Evolutionary conservation across 2,797 vertebrate species (phyloP).

Genomic region (Premnoplex brunnescens): DNA sequence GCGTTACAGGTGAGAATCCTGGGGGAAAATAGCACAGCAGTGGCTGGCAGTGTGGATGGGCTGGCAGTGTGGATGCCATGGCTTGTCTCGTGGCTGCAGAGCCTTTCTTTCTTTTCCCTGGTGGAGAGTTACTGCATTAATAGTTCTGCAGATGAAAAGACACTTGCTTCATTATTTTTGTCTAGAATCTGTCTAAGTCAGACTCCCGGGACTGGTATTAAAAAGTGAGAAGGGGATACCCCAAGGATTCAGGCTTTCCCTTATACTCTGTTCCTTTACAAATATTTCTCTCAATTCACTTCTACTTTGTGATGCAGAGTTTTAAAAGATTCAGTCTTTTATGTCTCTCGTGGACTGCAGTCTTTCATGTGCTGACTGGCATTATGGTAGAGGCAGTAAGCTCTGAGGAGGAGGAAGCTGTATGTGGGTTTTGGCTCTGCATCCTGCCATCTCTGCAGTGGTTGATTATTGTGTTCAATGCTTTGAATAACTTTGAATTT

Average conservation of each 20-base stretch:
- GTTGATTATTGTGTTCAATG: background rate
- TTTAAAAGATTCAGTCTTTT: background rate
- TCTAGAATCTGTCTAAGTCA: background rate
- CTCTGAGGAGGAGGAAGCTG: background rate
- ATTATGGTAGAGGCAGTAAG: background rate
- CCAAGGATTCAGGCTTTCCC: background rate
- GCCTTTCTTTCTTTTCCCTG: background rate
- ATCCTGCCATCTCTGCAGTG: background rate
- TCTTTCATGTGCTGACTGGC: background rate
- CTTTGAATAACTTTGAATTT: background rate
- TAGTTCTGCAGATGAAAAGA: background rate
- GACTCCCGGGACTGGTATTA: background rate
- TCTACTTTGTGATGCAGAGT: background rate
- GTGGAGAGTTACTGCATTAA: background rate
- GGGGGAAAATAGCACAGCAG: background rate
- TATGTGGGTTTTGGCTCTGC: background rate
- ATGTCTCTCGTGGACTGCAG: background rate
- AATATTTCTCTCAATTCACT: background rate
- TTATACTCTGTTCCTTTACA: background rate
- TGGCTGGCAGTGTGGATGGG: background rate
- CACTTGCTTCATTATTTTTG: background rate
- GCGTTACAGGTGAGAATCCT: constrained; percentile 85
- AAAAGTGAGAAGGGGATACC: background rate
- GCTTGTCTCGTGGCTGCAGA: background rate
- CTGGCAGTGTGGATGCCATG: background rate